Conservation (phyloP, 2,113 vertebrate genomes). For the Ageneiosus marmoratus region DNA sequence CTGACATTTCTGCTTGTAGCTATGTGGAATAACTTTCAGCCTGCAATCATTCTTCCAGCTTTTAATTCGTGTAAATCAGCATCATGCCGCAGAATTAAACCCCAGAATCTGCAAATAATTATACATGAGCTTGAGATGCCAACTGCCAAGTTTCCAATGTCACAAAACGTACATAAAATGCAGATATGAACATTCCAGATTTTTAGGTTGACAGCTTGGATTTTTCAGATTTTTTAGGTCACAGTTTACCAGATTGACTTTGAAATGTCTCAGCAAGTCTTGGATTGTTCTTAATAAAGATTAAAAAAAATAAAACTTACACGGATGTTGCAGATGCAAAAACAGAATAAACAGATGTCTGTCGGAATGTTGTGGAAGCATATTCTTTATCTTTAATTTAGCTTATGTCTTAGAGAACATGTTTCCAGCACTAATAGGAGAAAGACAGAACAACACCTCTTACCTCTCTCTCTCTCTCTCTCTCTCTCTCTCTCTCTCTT, state of each 20-base stretch:
- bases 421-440: conserved; percentile 9
- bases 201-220: not conserved
- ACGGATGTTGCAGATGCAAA: conserved; percentile 60
- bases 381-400: conserved; percentile 24
- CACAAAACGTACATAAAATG: not conserved
- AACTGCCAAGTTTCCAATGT: not conserved
- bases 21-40: conserved; percentile 55
- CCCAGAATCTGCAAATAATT: not conserved
- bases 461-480: not conserved
- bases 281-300: conserved; percentile 54
- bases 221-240: too few species aligned
- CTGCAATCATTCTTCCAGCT: conserved; percentile 57
- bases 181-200: not conserved
- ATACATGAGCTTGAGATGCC: not conserved
- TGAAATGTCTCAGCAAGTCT: not conserved
- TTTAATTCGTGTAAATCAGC: conserved; percentile 41
- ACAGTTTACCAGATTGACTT: not conserved
- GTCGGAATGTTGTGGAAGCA: conserved; percentile 23
- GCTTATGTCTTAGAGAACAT: not conserved
- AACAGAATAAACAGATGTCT: conserved; percentile 9
- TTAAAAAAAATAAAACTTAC: conserved; percentile 62
- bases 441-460: conserved; percentile 35
- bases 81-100: conserved; percentile 28
- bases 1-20: conserved; percentile 66
- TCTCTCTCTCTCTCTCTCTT: not conserved